Evolutionary conservation across 1,140 invertebrate genomes (phyloP), one percentile per base, ranked within the genome.

Genomic region (Aphelenchoides avenae): DNA sequence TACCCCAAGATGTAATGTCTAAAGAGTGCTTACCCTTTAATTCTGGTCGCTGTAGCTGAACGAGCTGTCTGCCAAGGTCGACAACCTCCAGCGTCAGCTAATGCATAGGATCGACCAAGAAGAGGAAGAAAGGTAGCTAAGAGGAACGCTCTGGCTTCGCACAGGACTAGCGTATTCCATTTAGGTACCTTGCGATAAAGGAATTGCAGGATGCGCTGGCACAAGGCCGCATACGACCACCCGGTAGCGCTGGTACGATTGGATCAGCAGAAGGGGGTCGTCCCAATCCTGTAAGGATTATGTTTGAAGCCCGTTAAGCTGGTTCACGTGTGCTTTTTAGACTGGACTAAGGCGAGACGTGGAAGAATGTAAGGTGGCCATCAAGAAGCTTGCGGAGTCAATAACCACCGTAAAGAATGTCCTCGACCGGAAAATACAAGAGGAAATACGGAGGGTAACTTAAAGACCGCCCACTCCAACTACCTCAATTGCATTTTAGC

Each of bases 351-450:
- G 55, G 31, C 24, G 68, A 41, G 71, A 73, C 34, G 50, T 73
- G 11, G 71, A 73, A 41, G 71, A 73, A 48, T 75, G 72, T 36
- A 73, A 73, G 55, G 69, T 75, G 15, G 71, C 71, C 4, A 73
- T 73, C 33, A 75, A 73, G 47, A 73, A 73, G 49, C 40, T 73
- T n/a, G 72, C 71, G 5, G 71, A 75, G 46, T 73, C 69, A 11
- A 62, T 73, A 3, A 75, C 71, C 13, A 75, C 72, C n/a, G 72
- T 73, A 20, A 75, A 75, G 41, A 73, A 73, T 44, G 71, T 73
- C 2, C 51, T 73, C 7, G 71, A 73, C 41, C 53, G 70, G 26
- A 75, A 71, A 44, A 57, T 73, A 9, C 52, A 61, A 5, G 72
- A 75, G 27, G 71, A 73, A 54, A 64, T 72, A 11, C 43, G 66